Conservation (phyloP, 2,888 invertebrate species). For the Ichneumoninae sp. region DNA sequence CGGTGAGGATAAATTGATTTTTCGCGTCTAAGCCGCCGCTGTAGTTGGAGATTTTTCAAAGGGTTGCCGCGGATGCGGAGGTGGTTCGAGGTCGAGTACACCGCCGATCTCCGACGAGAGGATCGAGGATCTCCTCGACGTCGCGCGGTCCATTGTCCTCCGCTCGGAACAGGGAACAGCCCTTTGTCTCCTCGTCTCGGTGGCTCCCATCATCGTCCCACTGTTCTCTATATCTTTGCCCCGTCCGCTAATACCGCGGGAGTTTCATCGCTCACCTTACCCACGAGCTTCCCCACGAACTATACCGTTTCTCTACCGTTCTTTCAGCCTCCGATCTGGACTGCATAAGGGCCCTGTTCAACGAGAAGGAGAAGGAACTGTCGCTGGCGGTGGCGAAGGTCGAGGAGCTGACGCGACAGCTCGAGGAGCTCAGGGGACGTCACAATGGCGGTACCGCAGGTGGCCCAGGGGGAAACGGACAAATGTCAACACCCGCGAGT, state of each 20-base stretch:
- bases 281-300: background rate
- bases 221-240: background rate
- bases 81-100: conserved; percentile 59
- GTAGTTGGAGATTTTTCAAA: conserved; percentile 35
- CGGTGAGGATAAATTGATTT: conserved; percentile 20
- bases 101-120: conserved; percentile 52
- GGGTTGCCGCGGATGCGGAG: conserved; percentile 26
- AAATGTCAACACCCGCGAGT: conserved; percentile 89
- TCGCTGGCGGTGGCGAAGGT: conserved; percentile 99
- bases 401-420: conserved; percentile 96
- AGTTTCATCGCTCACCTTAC: conserved; percentile 3
- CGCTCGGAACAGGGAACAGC: conserved; percentile 36
- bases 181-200: conserved; percentile 58
- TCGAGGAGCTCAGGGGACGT: conserved; percentile 93
- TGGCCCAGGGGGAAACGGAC: conserved; percentile 72
- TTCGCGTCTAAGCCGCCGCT: conserved; percentile 12
- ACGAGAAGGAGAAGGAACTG: conserved; percentile 98
- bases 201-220: conserved; percentile 29
- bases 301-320: conserved; percentile 7
- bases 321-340: conserved; percentile 95
- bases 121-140: conserved; percentile 47
- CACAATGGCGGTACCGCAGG: conserved; percentile 75
- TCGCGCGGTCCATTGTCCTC: conserved; percentile 59
- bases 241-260: conserved; percentile 19
- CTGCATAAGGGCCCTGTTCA: conserved; percentile 97